A percentile compares a stretch with the other conserved stretches of the same genome.
Conservation (phyloP, 2,113 vertebrate genomes). For the Grantiella picta region DNA sequence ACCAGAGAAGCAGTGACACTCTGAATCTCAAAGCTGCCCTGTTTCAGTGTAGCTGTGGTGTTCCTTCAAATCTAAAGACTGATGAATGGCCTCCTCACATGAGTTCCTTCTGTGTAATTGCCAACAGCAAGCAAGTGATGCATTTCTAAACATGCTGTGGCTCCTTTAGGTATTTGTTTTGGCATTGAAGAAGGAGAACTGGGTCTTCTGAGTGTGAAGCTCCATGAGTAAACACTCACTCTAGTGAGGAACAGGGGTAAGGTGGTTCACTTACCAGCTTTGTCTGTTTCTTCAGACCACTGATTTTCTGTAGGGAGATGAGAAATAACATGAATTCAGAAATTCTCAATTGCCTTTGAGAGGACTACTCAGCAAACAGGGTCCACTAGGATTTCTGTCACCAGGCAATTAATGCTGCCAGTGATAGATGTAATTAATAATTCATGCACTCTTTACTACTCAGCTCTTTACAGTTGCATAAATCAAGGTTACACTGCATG, state of each 20-base stretch:
- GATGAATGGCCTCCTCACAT: not conserved
- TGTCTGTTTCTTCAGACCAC: not conserved
- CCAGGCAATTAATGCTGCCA: not conserved
- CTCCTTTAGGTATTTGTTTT: slow-evolving; percentile 23
- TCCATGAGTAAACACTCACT: not conserved
- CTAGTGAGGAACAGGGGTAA: not conserved
- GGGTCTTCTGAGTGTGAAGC: not conserved
- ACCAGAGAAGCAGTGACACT: not conserved
- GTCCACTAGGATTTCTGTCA: not conserved
- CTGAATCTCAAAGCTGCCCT: not conserved
- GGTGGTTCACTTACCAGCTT: not conserved
- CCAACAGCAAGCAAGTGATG: not conserved
- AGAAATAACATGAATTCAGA: not conserved
- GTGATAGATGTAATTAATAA: slow-evolving; percentile 3
- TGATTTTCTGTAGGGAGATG: not conserved
- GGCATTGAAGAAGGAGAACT: not conserved
- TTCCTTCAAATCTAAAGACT: not conserved
- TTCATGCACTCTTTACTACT: not conserved
- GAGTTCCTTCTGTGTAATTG: not conserved
- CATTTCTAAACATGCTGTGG: not conserved
- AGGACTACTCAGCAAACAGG: not conserved
- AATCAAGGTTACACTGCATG: not conserved
- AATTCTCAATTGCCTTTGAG: not conserved
- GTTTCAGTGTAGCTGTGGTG: not conserved
- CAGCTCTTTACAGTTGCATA: not conserved